A percentile compares a stretch with the other conserved stretches of the same genome.
Conservation (phyloP, 2,113 vertebrate genomes). For the Sclerurus mexicanus region DNA sequence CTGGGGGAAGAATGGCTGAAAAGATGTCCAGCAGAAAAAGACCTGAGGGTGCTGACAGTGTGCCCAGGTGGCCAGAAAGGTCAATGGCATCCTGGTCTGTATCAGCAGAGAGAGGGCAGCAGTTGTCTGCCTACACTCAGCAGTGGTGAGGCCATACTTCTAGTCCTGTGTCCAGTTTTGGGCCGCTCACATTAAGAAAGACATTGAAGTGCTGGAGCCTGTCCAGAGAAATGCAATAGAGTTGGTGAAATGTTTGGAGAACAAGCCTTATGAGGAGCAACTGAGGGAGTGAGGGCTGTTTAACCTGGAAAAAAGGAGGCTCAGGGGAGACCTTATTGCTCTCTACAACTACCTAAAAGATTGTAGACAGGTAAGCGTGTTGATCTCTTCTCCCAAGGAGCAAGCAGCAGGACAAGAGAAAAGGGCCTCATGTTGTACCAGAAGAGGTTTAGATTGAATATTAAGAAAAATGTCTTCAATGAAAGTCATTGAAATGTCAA, state of each 20-base stretch:
- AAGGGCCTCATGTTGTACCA: background rate
- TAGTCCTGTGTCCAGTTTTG: fast-evolving
- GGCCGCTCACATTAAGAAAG: fast-evolving
- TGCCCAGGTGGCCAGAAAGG: background rate
- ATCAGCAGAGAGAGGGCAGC: background rate
- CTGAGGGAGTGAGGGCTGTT: background rate
- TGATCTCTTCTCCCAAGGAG: background rate
- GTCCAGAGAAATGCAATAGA: background rate
- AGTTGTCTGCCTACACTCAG: fast-evolving
- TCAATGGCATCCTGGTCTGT: background rate
- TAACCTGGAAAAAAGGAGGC: background rate
- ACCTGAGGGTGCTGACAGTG: fast-evolving
- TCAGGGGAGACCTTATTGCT: fast-evolving
- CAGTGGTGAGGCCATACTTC: background rate
- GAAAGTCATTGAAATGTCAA: background rate
- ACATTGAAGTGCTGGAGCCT: fast-evolving
- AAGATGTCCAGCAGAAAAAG: background rate
- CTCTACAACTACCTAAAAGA: background rate
- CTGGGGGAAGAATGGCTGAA: background rate
- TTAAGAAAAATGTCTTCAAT: background rate
- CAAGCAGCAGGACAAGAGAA: background rate
- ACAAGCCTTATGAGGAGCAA: background rate
- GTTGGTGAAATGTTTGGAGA: background rate
- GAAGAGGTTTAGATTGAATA: background rate
- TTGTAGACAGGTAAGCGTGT: background rate